Conservation (phyloP, 2,888 invertebrate species). For the Osmoderma eremita region DNA sequence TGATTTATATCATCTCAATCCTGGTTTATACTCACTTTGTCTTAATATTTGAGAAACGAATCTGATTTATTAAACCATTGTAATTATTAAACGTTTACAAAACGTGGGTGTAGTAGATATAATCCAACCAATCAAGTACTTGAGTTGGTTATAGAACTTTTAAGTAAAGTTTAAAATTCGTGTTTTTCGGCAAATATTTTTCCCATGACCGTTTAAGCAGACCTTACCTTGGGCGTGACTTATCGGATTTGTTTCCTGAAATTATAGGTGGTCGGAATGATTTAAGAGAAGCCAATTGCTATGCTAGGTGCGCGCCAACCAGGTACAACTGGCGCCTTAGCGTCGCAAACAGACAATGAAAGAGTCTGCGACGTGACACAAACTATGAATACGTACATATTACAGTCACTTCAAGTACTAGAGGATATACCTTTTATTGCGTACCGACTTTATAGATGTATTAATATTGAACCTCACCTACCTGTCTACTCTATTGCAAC, state of each 20-base stretch:
- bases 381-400: constrained; percentile 39
- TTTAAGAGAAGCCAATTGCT: constrained; percentile 58
- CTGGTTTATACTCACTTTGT: no score
- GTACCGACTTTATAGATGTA: constrained; percentile 39
- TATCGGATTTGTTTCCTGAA: constrained; percentile 30
- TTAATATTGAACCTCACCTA: constrained; percentile 53
- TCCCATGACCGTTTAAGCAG: not conserved
- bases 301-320: constrained; percentile 60
- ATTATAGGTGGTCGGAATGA: constrained; percentile 42
- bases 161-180: no score
- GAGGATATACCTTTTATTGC: constrained; percentile 7
- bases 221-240: constrained; percentile 5
- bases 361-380: constrained; percentile 58
- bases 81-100: no score
- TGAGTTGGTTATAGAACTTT: no score
- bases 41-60: no score
- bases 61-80: no score
- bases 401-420: constrained; percentile 42
- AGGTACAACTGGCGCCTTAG: constrained; percentile 60
- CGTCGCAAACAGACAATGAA: constrained; percentile 60
- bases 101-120: no score
- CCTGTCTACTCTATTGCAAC: constrained; percentile 50
- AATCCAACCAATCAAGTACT: no score
- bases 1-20: no score
- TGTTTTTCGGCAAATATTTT: constrained; percentile 4